Percentiles rank a stretch among this genome's conserved stretches.
Conservation (phyloP, 2,113 vertebrate genomes). For the Urocitellus parryii region DNA sequence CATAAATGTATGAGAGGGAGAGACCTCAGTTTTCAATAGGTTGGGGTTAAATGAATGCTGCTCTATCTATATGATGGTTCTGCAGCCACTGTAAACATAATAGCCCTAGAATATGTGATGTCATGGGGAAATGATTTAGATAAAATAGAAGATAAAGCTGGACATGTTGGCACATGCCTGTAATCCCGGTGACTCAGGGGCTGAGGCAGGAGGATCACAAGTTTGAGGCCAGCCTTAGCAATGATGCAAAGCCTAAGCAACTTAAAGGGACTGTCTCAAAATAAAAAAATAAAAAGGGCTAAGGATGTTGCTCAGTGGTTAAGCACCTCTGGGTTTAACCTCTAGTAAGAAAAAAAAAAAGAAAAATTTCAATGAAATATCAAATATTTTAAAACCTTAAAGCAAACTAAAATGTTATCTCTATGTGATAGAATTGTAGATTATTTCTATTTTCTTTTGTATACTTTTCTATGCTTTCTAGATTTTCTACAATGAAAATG, state of each 20-base stretch:
- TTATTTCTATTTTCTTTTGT: constrained; percentile 60
- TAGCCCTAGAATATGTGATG: neutral
- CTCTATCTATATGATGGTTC: neutral
- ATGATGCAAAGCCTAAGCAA: too few relatives aligned
- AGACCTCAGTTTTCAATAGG: neutral
- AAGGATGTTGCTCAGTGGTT: too few relatives aligned
- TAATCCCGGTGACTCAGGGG: too few relatives aligned
- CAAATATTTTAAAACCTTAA: neutral
- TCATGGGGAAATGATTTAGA: neutral
- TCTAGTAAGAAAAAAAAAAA: neutral
- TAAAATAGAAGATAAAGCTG: neutral
- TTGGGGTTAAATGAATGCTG: neutral
- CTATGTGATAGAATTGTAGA: neutral
- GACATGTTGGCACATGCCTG: too few relatives aligned
- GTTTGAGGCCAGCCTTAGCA: too few relatives aligned
- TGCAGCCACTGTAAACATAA: neutral
- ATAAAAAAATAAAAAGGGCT: too few relatives aligned
- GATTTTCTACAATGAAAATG: constrained; percentile 61
- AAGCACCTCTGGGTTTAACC: too few relatives aligned
- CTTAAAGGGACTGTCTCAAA: too few relatives aligned
- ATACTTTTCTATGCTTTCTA: constrained; percentile 64
- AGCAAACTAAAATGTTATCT: constrained; percentile 19
- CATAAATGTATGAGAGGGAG: neutral
- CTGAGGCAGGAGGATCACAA: too few relatives aligned
- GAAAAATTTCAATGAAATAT: neutral